A percentile compares a stretch with the other conserved stretches of the same genome.
Conservation (phyloP, 2,797 vertebrate genomes). For the Amniataba percoides region DNA sequence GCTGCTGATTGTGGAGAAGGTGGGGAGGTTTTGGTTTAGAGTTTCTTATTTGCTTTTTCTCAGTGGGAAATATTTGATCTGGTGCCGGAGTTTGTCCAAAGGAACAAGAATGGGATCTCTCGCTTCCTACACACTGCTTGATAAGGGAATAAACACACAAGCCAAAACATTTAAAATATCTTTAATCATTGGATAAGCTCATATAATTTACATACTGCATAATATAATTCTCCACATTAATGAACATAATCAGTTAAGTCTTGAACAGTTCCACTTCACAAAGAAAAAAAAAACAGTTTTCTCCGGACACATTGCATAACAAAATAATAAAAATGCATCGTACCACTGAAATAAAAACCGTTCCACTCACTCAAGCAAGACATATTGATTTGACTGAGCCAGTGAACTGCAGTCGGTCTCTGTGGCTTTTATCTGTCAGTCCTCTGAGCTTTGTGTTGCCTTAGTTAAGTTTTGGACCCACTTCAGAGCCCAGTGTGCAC, state of each 20-base stretch:
- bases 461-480: slow-evolving; percentile 40
- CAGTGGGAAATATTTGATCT: slow-evolving; percentile 37
- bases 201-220: slow-evolving; percentile 71
- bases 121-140: background rate
- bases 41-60: slow-evolving; percentile 31
- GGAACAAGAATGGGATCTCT: slow-evolving; percentile 9
- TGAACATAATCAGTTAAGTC: slow-evolving; percentile 57
- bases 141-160: slow-evolving; percentile 33
- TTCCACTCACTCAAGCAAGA: slow-evolving; percentile 49
- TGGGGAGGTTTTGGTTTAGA: slow-evolving; percentile 8
- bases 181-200: slow-evolving; percentile 78
- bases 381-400: slow-evolving; percentile 44
- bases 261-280: slow-evolving; percentile 64
- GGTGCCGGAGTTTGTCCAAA: slow-evolving; percentile 28
- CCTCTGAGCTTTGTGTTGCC: slow-evolving; percentile 33
- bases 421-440: slow-evolving; percentile 47
- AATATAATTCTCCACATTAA: slow-evolving; percentile 71
- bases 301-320: slow-evolving; percentile 58
- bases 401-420: slow-evolving; percentile 59
- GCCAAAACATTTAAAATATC: slow-evolving; percentile 75
- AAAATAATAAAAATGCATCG: slow-evolving; percentile 46
- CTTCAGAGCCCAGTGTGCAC: slow-evolving; percentile 46
- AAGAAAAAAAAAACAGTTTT: slow-evolving; percentile 43
- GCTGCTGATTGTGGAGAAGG: slow-evolving; percentile 23
- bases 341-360: slow-evolving; percentile 28